Evolutionary conservation across 2,888 invertebrate genomes (phyloP).

Genomic region (Lamellibrachia satsuma): DNA sequence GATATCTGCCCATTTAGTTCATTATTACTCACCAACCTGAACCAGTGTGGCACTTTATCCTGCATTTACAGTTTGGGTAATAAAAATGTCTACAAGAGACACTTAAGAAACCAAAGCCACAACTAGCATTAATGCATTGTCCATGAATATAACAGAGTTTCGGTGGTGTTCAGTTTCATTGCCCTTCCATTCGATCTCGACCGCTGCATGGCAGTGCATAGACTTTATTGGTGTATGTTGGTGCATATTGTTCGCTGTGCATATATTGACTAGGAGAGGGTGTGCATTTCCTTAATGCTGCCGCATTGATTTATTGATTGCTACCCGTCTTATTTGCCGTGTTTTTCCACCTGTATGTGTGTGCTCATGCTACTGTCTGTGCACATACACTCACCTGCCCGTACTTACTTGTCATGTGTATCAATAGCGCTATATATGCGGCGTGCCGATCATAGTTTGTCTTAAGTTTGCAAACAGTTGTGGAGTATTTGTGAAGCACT

Average conservation of each 20-base stretch:
- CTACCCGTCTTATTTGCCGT: not conserved
- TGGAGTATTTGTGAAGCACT: constrained; percentile 1
- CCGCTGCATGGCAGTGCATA: not conserved
- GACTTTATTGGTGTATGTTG: constrained; percentile 17
- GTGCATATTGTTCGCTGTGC: constrained; percentile 13
- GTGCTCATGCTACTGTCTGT: not conserved
- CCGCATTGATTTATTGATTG: not conserved
- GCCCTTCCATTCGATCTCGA: not conserved
- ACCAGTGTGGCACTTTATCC: not conserved
- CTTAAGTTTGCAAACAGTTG: not conserved
- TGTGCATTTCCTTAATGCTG: not conserved
- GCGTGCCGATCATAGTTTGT: constrained; percentile 1
- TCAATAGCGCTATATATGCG: constrained; percentile 3
- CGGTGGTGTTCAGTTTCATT: not conserved
- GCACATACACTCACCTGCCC: not conserved
- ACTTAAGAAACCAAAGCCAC: not conserved
- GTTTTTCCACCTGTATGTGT: not conserved
- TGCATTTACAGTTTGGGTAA: not conserved
- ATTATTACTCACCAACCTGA: not conserved
- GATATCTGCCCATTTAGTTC: not conserved
- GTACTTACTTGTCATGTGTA: not conserved
- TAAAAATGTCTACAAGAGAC: constrained; percentile 4
- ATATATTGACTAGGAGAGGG: not conserved
- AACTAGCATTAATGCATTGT: not conserved
- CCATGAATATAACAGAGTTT: not conserved